Percentiles rank a stretch among this genome's conserved stretches.
Evolutionary conservation across 2,888 invertebrate species (phyloP).

Genomic region (Cybosia mesomella): DNA sequence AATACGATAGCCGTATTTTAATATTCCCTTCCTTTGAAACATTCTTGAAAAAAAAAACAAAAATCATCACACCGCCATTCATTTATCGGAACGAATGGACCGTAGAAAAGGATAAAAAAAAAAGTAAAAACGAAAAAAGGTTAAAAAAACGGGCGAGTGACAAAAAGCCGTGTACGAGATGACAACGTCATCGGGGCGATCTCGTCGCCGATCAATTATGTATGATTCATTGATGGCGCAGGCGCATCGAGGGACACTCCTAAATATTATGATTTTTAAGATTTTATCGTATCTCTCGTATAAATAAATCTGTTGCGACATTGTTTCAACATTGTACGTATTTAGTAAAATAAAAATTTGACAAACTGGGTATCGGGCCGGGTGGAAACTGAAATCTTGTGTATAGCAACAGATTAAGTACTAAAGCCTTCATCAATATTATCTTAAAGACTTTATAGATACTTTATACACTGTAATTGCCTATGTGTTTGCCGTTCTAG

Average conservation of each 20-base stretch:
- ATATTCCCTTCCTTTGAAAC: conserved; percentile 9
- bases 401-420: neutral
- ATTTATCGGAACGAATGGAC: conserved; percentile 47
- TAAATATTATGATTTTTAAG: conserved; percentile 83
- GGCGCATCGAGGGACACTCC: conserved; percentile 62
- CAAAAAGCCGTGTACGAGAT: conserved; percentile 75
- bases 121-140: conserved; percentile 31
- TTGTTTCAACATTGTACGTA: conserved; percentile 43
- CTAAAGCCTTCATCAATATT: neutral
- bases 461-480: no score
- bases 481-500: no score
- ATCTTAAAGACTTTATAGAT: neutral
- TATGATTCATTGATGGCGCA: conserved; percentile 79
- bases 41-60: conserved; percentile 20
- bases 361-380: conserved; percentile 12
- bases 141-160: conserved; percentile 58
- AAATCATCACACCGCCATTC: conserved; percentile 50
- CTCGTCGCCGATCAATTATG: conserved; percentile 77
- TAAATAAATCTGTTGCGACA: conserved; percentile 52
- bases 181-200: conserved; percentile 65
- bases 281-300: conserved; percentile 67
- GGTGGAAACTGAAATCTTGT: neutral
- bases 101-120: conserved; percentile 48
- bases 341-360: conserved; percentile 35
- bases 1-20: no score